Base-by-base conservation (phyloP, 2,797 vertebrate species). In the Loris lydekkerianus region DNA sequence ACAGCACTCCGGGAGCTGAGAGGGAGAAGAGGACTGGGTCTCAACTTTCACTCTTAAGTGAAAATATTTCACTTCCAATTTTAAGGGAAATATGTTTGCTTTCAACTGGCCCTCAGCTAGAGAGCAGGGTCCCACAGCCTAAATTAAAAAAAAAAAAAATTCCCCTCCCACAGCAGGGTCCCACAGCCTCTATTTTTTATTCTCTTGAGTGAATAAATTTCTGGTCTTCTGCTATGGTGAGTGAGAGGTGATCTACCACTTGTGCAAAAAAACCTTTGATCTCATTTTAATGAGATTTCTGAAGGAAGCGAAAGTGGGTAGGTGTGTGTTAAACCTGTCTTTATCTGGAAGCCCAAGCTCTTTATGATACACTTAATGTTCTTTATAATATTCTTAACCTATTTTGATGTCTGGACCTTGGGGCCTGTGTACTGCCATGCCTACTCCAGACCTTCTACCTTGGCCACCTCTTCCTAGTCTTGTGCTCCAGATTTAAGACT, bases 261-360 rank as follows among this genome's bases (percentile, higher is more conserved):
- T 61, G 23, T 73, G 49, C 63, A 46, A 61, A 84, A 89, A 86
- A 46, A 7, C 7, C 37, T 72, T 91, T 75, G 58, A 69, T 73
- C 29, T 91, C 46, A 60, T 78, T 73, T 88, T 72, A 95, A 84
- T 27, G 49, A 60, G 40, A 65, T 69, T 37, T 80, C 81, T 69
- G 29, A 93, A 72, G 27, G 21, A 76, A 76, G 34, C 31, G 29
- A 49, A 93, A 40, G 43, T 82, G 69, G 7, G n/a, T 31, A 46
- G 25, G 7, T 81, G 8, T 46, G 27, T 31, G 17, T 34, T 88
- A 77, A 40, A 46, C 14, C 37, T 34, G 6, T n/a, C 13, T 86
- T 84, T 69, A 43, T 14, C 86, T 58, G 46, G 49, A 90, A 77
- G 8, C 2, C 34, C 21, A 37, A 46, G n/a, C 14, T 60, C 49